Evolutionary conservation across 2,888 invertebrate species (phyloP), one percentile per base, ranked within the genome.

Genomic region (Trypoxylon attenuatum): DNA sequence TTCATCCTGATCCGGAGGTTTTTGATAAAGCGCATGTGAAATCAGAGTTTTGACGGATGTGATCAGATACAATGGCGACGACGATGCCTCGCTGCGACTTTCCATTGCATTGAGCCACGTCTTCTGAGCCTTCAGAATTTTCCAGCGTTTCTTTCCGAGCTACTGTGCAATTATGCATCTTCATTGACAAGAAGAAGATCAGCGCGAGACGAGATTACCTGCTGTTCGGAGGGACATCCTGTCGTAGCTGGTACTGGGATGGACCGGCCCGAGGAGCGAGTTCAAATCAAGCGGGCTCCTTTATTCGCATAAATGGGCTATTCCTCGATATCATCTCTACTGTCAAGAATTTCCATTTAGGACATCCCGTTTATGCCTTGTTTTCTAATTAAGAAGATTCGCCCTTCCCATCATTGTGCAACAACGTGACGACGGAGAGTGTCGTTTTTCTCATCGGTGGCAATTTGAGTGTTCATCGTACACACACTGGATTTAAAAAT

Each of bases 51-150:
- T 79, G 79, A 79, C 77, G 78, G 79, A 66, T 77, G 59, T 54
- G 63, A 59, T 70, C 58, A 61, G 68, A 68, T 65, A 70, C 72
- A 79, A 79, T 79, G 78, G 78, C 78, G 78, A 76, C 78, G 78
- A 76, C 61, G 53, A 50, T 53, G 57, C 55, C 42, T 52, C 62
- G 64, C 60, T 43, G 46, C 58, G 50, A 65, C 57, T 60, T 69
- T 69, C 60, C 53, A 62, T 51, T 53, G 66, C 52, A 58, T 52
- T 69, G 38, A 23, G 29, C 62, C 46, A 29, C 42, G 42, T 43
- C 52, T 49, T 39, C 38, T 47, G 25, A 47, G 25, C 15, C 15
- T 43, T 38, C 22, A 2, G 60, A 29, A 25, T 47, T 19, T 3
- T 5, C 23, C n/a, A n/a, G 45, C 55, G 56, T 19, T 33, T 5